Conservation (phyloP, 1,140 invertebrate species). For the Cydia fagiglandana region DNA sequence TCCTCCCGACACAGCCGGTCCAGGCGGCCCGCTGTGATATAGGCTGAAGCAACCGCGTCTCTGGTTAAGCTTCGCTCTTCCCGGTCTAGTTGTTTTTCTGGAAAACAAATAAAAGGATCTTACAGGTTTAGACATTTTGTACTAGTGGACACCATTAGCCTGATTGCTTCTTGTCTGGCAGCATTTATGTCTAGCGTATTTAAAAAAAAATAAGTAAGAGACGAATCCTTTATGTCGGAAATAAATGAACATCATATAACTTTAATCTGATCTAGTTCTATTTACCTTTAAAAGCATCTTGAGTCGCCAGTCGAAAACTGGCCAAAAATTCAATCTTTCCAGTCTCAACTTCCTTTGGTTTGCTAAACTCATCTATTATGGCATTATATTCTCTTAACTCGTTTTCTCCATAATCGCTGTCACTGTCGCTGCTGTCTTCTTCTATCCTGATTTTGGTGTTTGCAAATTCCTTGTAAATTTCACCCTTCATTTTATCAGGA, state of each 20-base stretch:
- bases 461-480: constrained; percentile 67
- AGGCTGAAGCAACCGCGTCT: constrained; percentile 61
- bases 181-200: too few relatives aligned
- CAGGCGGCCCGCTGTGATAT: constrained; percentile 59
- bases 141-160: too few relatives aligned
- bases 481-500: constrained; percentile 66
- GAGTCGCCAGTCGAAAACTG: constrained; percentile 61
- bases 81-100: constrained; percentile 57
- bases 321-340: constrained; percentile 67
- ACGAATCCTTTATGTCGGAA: too few relatives aligned
- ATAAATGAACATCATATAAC: too few relatives aligned
- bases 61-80: constrained; percentile 55
- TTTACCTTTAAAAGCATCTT: constrained; percentile 62
- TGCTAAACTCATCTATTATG: constrained; percentile 59
- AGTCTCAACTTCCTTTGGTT: constrained; percentile 38
- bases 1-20: constrained; percentile 50
- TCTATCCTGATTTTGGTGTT: constrained; percentile 50
- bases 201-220: too few relatives aligned
- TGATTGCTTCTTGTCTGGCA: too few relatives aligned
- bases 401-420: constrained; percentile 70
- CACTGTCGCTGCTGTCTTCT: constrained; percentile 55
- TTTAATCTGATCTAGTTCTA: not conserved
- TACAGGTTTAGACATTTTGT: not conserved
- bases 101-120: constrained; percentile 34
- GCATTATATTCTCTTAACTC: constrained; percentile 57